Base-by-base conservation (phyloP, 2,113 vertebrate genomes). In the Colaptes auratus region DNA sequence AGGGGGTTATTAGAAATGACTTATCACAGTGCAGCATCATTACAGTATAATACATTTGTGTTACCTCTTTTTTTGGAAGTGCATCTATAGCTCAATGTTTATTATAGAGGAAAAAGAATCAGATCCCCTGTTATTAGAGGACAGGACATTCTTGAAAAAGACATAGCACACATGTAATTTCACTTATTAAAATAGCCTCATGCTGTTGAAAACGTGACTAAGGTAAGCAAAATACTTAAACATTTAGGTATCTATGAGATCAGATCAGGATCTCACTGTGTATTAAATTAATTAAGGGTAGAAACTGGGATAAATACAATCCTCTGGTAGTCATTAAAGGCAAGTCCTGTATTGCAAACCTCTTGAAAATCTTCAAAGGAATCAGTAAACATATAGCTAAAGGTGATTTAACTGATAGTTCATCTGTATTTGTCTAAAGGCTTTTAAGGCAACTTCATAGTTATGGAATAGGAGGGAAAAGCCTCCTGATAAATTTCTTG, bases 401-500 rank as follows among this genome's bases (percentile, higher is more conserved):
- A 76, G 15, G 31, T 70, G 39, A 42, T 65, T 31, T 73, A 24
- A 13, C 28, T 65, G 15, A 73, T 39, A 64, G 11, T 28, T 79
- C 78, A 76, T 27, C 12, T 67, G 4, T 67, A 36, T 75, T 82
- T 63, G 19, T 39, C 20, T 27, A 46, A 89, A 80, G 20, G 20
- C 13, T 46, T 91, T 39, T 63, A 59, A 82, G 8, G 36, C 20
- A 30, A 42, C 31, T 42, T 52, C 30, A 2, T 15, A 61, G 44
- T 56, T 10, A 10, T 16, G 24, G 28, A 78, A 30, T 44, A 70
- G 78, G 30, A 74, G 16, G 44, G 20, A 71, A 59, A 2, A 4
- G 50, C 7, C 3, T 30, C 31, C n/a, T 58, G 70, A 78, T 55
- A 84, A 78, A 78, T 66, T 0, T 0, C 15, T 58, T 8, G 10